Percentiles rank a stretch among this genome's conserved stretches.
Evolutionary conservation across 2,888 invertebrate species (phyloP).

Genomic region (Entomobrya proxima): DNA sequence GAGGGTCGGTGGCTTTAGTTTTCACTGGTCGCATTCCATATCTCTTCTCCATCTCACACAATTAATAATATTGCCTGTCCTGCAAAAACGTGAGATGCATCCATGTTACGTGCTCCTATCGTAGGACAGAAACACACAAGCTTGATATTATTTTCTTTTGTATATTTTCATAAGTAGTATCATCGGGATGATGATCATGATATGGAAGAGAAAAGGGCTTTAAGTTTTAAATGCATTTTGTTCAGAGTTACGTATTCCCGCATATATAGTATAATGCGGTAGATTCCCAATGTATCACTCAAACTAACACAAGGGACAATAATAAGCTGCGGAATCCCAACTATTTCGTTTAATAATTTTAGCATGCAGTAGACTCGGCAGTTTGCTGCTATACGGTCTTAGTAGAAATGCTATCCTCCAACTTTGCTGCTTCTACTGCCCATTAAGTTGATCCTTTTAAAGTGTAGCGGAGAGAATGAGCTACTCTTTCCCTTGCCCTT

Average conservation of each 20-base stretch:
- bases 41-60: slow-evolving; percentile 72
- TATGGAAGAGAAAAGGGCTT: neutral
- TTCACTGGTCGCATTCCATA: slow-evolving; percentile 70
- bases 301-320: slow-evolving; percentile 63
- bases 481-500: slow-evolving; percentile 3
- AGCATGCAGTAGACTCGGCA: slow-evolving; percentile 62
- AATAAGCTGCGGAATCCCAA: slow-evolving; percentile 74
- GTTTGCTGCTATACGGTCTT: neutral
- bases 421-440: neutral
- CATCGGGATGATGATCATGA: neutral
- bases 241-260: no score
- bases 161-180: neutral
- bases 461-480: slow-evolving; percentile 22
- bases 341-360: slow-evolving; percentile 74
- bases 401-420: neutral
- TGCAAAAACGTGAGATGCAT: slow-evolving; percentile 76
- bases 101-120: slow-evolving; percentile 48
- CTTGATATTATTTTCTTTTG: neutral
- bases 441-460: slow-evolving; percentile 63
- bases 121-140: neutral
- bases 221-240: slow-evolving; percentile 45
- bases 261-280: neutral
- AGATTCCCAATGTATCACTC: slow-evolving; percentile 38
- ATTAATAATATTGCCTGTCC: slow-evolving; percentile 76
- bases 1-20: slow-evolving; percentile 37